Evolutionary conservation across 1,140 invertebrate genomes (phyloP).

Genomic region (Cyphomyrmex costatus): DNA sequence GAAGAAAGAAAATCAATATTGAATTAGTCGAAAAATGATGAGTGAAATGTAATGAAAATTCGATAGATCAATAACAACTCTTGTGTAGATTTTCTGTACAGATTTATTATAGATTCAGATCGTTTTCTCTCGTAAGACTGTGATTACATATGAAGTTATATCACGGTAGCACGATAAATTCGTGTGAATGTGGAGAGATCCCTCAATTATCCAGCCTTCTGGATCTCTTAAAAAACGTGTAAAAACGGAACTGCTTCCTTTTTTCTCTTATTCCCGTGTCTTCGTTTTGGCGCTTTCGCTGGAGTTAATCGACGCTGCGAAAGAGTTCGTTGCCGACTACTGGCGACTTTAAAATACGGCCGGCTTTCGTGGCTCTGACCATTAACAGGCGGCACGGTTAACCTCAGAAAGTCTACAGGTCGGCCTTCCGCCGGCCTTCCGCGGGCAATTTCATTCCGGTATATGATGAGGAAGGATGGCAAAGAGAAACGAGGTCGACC

Average conservation of each 20-base stretch:
- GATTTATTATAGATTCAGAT: background rate
- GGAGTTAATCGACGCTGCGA: slow-evolving; percentile 76
- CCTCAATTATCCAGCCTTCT: slow-evolving; percentile 28
- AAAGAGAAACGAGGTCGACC: slow-evolving; percentile 68
- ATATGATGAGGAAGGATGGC: slow-evolving; percentile 72
- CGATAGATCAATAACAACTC: background rate
- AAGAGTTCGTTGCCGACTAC: slow-evolving; percentile 70
- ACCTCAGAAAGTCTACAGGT: slow-evolving; percentile 76
- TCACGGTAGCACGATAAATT: slow-evolving; percentile 24
- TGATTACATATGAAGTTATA: background rate
- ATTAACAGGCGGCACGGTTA: slow-evolving; percentile 77
- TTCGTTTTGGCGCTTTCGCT: slow-evolving; percentile 54
- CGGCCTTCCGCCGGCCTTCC: slow-evolving; percentile 72
- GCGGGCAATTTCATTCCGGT: slow-evolving; percentile 69
- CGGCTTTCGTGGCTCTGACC: slow-evolving; percentile 76
- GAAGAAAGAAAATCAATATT: background rate
- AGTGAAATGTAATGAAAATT: background rate
- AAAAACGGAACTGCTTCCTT: slow-evolving; percentile 24
- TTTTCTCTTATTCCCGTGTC: slow-evolving; percentile 40
- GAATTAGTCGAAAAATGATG: background rate
- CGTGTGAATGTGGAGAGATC: slow-evolving; percentile 32
- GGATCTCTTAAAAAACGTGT: slow-evolving; percentile 26
- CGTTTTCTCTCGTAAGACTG: background rate
- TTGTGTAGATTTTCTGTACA: background rate
- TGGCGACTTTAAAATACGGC: slow-evolving; percentile 73